phyloP scores from a whole-genome alignment of 1,140 invertebrate genomes.

The Eupeodes corollae region DNA sequence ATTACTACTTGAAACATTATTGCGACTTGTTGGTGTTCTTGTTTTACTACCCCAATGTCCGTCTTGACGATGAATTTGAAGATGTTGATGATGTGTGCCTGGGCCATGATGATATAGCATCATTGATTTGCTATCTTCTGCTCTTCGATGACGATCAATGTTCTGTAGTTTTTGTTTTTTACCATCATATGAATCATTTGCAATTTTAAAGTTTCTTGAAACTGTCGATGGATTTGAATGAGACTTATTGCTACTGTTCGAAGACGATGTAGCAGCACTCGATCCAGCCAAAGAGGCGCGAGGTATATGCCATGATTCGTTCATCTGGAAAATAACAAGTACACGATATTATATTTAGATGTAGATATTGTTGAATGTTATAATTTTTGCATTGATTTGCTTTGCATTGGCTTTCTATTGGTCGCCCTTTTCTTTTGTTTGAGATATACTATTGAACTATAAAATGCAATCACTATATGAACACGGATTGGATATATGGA shows the following conservation, averaged over 20 bases:
- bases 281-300: slow-evolving; percentile 60
- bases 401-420: too few species aligned
- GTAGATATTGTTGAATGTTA: not conserved
- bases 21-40: slow-evolving; percentile 20
- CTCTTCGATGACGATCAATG: slow-evolving; percentile 4
- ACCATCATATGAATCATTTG: slow-evolving; percentile 5
- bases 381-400: too few species aligned
- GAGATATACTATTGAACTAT: too few species aligned
- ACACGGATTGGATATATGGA: too few species aligned
- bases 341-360: not conserved
- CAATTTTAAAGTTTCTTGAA: slow-evolving; percentile 8
- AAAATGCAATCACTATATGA: too few species aligned
- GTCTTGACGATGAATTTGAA: not conserved
- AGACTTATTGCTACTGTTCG: slow-evolving; percentile 36
- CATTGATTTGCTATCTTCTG: slow-evolving; percentile 2
- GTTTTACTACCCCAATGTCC: slow-evolving; percentile 30
- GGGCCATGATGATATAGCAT: not conserved
- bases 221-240: slow-evolving; percentile 16
- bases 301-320: slow-evolving; percentile 61
- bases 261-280: slow-evolving; percentile 36
- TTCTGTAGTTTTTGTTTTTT: slow-evolving; percentile 8
- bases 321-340: slow-evolving; percentile 41
- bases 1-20: not conserved
- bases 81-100: not conserved
- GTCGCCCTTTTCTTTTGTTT: too few species aligned